Base-by-base conservation (phyloP, 2,113 vertebrate species). In the Megaceryle maxima region DNA sequence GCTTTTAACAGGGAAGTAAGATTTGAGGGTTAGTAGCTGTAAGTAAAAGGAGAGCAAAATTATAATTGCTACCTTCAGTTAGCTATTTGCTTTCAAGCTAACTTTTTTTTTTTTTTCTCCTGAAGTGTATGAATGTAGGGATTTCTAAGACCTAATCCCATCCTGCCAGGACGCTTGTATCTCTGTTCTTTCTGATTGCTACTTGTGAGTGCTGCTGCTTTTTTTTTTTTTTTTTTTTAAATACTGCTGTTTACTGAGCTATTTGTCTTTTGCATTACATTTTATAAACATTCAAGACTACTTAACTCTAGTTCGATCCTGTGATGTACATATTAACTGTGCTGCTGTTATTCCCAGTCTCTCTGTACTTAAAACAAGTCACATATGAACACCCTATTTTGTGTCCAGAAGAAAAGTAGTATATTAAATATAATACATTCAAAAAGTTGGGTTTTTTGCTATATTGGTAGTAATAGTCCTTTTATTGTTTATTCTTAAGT, bases 301-400 rank as follows among this genome's bases (percentile, higher is more conserved):
- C 53, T 68, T 53, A 50, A n/a, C 22, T 26, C 19, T 22, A 28
- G 55, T 46, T 92, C 74, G 60, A 33, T 28, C 48, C 68, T 63
- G 21, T 14, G 21, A 20, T 57, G 29, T 22, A 83, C n/a, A 26
- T 33, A 10, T 83, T 64, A 79, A 33, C 43, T 8, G 1, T 57
- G 68, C 28, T 11, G 16, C 50, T 1, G 0, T 62, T 14, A 5
- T 15, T 89, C 46, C 13, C 0, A 1, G 26, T 50, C 37, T 81
- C 13, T 44, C 44, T 43, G 37, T 1, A 1, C 21, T 51, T 67
- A 22, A 17, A 51, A 59, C 25, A 73, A 46, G 21, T 57, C 66
- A 37, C 7, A 3, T 37, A 33, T 60, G 43, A 67, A 75, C 43
- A 48, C 17, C 20, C 51, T 62, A 13, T 9, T 51, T 66, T 81